A percentile compares a stretch with the other conserved stretches of the same genome.
phyloP scores from a whole-genome alignment of 1,140 invertebrate species.

The Drosophila asahinai region DNA sequence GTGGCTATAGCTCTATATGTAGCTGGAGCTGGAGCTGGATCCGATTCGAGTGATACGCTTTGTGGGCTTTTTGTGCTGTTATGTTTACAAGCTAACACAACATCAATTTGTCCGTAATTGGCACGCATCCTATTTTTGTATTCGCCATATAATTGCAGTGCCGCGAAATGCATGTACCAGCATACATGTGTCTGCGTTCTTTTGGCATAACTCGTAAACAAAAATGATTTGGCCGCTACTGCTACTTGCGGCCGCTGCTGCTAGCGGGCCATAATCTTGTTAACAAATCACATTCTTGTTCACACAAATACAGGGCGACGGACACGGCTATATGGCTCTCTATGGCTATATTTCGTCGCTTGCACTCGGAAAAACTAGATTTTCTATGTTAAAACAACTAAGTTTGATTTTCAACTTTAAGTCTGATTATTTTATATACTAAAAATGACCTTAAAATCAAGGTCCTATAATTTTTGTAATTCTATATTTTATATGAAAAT shows the following conservation, averaged over 20 bases:
- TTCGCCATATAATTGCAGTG: slow-evolving; percentile 53
- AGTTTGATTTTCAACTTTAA: no score
- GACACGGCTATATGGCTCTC: slow-evolving; percentile 23
- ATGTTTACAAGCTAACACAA: slow-evolving; percentile 68
- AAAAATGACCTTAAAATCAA: no score
- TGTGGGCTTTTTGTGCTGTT: slow-evolving; percentile 68
- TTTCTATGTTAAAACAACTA: no score
- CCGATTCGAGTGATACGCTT: slow-evolving; percentile 53
- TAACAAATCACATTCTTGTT: slow-evolving; percentile 85
- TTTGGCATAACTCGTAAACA: slow-evolving; percentile 51
- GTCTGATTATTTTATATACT: no score
- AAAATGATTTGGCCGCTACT: slow-evolving; percentile 34
- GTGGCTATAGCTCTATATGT: slow-evolving; percentile 19
- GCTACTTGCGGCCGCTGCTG: slow-evolving; percentile 15
- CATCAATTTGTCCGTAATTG: slow-evolving; percentile 74
- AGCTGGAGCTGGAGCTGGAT: neutral
- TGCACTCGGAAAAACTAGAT: neutral
- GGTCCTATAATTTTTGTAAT: no score
- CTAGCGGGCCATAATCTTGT: slow-evolving; percentile 77
- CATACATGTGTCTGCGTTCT: slow-evolving; percentile 46
- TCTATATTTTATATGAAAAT: no score
- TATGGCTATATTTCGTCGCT: slow-evolving; percentile 4
- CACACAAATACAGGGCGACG: slow-evolving; percentile 73
- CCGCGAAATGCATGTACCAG: slow-evolving; percentile 24
- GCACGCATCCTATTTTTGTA: slow-evolving; percentile 69